Percentiles rank a stretch among this genome's conserved stretches.
phyloP scores from a whole-genome alignment of 2,888 invertebrate genomes.

The Petrolisthes manimaculis region DNA sequence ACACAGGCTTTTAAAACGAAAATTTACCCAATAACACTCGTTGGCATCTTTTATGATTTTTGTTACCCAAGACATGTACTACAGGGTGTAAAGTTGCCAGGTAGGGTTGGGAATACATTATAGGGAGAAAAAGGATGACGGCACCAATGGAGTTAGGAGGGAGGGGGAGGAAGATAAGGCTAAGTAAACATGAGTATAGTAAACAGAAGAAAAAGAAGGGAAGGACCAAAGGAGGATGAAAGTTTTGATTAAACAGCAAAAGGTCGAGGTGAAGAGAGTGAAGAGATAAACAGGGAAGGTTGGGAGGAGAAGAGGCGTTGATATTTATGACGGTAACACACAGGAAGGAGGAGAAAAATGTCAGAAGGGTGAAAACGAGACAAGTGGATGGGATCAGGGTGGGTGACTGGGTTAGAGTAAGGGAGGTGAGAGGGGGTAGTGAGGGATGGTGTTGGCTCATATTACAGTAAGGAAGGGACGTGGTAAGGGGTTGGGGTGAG shows the following conservation, averaged over 20 bases:
- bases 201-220: not conserved
- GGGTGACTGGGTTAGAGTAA: not conserved
- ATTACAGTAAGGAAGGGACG: not conserved
- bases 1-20: too few species aligned
- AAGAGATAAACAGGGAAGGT: not conserved
- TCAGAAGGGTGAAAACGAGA: not conserved
- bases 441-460: not conserved
- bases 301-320: not conserved
- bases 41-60: too few species aligned
- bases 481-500: not conserved
- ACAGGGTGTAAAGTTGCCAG: too few species aligned
- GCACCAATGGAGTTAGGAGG: not conserved
- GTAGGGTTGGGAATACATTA: too few species aligned
- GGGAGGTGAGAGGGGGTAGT: constrained; percentile 4
- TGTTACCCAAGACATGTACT: too few species aligned
- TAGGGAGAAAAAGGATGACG: too few species aligned
- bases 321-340: not conserved
- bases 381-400: not conserved
- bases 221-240: constrained; percentile 6
- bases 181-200: not conserved
- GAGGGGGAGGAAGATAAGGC: not conserved
- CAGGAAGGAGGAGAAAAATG: constrained; percentile 1
- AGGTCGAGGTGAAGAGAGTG: not conserved
- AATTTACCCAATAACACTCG: too few species aligned
- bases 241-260: constrained; percentile 12